A percentile compares a stretch with the other conserved stretches of the same genome.
Evolutionary conservation across 2,888 invertebrate genomes (phyloP).

Genomic region (Megastigmus dorsalis): DNA sequence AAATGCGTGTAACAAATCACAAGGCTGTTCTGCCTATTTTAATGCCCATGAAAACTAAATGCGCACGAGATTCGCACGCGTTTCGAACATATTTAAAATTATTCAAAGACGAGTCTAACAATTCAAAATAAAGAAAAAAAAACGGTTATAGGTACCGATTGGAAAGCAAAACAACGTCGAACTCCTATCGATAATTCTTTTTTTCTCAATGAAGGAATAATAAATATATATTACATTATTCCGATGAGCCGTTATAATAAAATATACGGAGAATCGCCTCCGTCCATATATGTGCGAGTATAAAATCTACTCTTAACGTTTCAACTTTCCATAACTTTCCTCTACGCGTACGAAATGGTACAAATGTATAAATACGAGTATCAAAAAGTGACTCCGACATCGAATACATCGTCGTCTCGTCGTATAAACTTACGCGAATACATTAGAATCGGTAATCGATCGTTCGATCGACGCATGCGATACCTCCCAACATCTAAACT

Average conservation of each 20-base stretch:
- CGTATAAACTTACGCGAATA: slow-evolving; percentile 10
- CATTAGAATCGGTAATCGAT: background rate
- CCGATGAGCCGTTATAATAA: slow-evolving; percentile 32
- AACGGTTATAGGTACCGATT: no score
- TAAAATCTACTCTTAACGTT: slow-evolving; percentile 44
- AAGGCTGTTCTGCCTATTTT: no score
- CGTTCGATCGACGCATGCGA: slow-evolving; percentile 6
- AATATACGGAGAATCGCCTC: slow-evolving; percentile 46
- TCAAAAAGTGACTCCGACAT: slow-evolving; percentile 64
- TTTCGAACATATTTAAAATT: no score
- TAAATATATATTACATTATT: slow-evolving; percentile 9
- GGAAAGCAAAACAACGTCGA: background rate
- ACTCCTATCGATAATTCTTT: background rate
- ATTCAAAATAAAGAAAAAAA: no score
- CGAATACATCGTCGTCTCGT: slow-evolving; percentile 49
- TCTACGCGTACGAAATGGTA: slow-evolving; percentile 66
- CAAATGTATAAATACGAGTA: slow-evolving; percentile 70
- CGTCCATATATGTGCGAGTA: slow-evolving; percentile 38
- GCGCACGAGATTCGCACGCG: no score
- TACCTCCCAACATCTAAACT: slow-evolving; percentile 9
- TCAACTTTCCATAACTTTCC: slow-evolving; percentile 14
- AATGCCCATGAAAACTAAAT: slow-evolving; percentile 41
- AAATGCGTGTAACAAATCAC: no score
- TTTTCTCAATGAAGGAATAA: slow-evolving; percentile 38
- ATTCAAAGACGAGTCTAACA: no score